Conservation (phyloP, 2,797 vertebrate species). For the Numenius phaeopus region DNA sequence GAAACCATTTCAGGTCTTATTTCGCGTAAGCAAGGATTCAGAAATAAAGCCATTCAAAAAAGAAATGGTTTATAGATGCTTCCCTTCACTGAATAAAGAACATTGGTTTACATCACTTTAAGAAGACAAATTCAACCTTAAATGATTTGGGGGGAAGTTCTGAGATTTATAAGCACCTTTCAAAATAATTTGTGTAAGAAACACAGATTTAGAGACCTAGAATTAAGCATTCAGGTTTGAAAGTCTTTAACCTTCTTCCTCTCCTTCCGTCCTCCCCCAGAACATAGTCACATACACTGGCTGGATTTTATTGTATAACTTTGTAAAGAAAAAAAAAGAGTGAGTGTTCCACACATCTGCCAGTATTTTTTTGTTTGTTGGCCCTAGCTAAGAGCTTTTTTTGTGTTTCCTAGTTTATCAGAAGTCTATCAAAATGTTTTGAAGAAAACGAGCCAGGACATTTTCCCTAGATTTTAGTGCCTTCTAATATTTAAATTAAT, state of each 20-base stretch:
- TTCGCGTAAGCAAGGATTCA: not conserved
- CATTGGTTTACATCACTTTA: not conserved
- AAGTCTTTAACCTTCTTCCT: not conserved
- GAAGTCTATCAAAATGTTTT: slow-evolving; percentile 10
- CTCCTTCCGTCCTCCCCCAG: not conserved
- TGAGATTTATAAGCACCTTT: not conserved
- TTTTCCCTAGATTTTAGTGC: not conserved
- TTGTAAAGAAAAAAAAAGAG: not conserved
- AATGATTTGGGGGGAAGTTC: not conserved
- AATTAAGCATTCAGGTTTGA: not conserved
- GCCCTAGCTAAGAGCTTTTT: not conserved
- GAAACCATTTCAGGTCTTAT: not conserved
- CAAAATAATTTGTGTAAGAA: not conserved
- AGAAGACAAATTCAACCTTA: not conserved
- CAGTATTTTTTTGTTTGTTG: slow-evolving; percentile 17
- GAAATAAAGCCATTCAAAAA: not conserved
- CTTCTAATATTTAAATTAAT: not conserved
- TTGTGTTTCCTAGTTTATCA: slow-evolving; percentile 11
- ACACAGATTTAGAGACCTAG: not conserved
- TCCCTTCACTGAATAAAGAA: not conserved
- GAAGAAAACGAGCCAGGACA: not conserved
- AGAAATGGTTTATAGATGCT: not conserved
- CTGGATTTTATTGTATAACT: not conserved
- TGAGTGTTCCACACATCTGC: not conserved
- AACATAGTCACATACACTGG: not conserved